Evolutionary conservation across 2,797 vertebrate genomes (phyloP).

Genomic region (Tangara arthus): DNA sequence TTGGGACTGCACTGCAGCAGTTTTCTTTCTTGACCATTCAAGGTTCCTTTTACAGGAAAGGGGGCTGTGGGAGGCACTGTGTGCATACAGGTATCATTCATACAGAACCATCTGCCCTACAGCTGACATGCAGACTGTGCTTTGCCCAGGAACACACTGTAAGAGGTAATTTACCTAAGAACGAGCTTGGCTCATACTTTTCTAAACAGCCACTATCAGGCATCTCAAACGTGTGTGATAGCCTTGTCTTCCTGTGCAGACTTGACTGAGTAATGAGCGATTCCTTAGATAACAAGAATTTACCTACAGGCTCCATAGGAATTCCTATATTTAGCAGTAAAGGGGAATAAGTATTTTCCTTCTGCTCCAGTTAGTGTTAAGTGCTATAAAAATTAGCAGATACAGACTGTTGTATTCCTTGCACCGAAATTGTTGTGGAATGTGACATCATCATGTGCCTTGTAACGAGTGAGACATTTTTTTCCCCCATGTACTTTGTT

Average conservation of each 20-base stretch:
- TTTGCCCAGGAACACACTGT: neutral
- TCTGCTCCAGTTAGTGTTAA: slow-evolving; percentile 64
- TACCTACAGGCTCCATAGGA: slow-evolving; percentile 9
- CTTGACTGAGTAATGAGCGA: neutral
- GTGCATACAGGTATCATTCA: neutral
- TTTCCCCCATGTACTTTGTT: slow-evolving; percentile 31
- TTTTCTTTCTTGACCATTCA: neutral
- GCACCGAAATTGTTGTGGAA: slow-evolving; percentile 3
- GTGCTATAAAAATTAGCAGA: slow-evolving; percentile 45
- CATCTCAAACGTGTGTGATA: neutral
- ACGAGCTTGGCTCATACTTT: neutral
- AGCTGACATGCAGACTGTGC: neutral
- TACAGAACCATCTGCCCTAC: neutral
- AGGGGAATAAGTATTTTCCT: slow-evolving; percentile 28
- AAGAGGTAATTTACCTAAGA: neutral
- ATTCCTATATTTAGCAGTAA: slow-evolving; percentile 20
- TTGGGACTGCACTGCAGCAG: neutral
- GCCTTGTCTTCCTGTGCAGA: neutral
- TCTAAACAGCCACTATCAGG: neutral
- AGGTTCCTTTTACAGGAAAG: neutral
- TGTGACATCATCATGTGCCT: slow-evolving; percentile 36
- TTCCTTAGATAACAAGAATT: neutral
- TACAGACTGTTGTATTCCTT: slow-evolving; percentile 7
- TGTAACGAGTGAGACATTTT: slow-evolving; percentile 37
- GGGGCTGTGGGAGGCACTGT: neutral